phyloP scores from a whole-genome alignment of 2,888 invertebrate species.

The Lamellibrachia satsuma region DNA sequence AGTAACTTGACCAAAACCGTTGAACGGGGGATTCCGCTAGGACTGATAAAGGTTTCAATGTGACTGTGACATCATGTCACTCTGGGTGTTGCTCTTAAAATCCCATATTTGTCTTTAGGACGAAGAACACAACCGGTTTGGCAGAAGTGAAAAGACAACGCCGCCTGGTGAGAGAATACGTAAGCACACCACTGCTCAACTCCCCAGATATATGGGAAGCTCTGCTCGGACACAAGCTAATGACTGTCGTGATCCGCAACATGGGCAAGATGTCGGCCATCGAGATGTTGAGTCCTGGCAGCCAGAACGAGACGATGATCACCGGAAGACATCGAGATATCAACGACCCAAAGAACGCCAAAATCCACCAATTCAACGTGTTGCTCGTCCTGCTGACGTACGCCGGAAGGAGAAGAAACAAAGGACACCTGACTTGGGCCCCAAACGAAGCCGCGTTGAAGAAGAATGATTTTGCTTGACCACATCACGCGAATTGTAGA shows the following conservation, averaged over 20 bases:
- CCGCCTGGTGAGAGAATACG: slow-evolving; percentile 74
- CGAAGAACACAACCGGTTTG: background rate
- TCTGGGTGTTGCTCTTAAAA: no score
- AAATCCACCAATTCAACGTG: slow-evolving; percentile 63
- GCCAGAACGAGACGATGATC: slow-evolving; percentile 41
- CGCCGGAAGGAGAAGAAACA: slow-evolving; percentile 55
- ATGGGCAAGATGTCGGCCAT: slow-evolving; percentile 58
- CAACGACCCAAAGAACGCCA: slow-evolving; percentile 47
- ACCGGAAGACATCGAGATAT: slow-evolving; percentile 50
- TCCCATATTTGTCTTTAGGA: no score
- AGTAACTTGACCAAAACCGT: no score
- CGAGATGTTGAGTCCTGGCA: slow-evolving; percentile 45
- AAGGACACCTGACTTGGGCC: slow-evolving; percentile 59
- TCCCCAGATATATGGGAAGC: slow-evolving; percentile 71
- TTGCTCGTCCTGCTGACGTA: slow-evolving; percentile 60
- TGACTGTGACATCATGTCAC: no score
- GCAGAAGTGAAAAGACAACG: slow-evolving; percentile 54
- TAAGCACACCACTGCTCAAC: slow-evolving; percentile 76
- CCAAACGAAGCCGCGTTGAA: slow-evolving; percentile 45
- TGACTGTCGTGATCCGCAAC: slow-evolving; percentile 65
- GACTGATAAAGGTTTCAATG: no score
- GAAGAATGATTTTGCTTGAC: slow-evolving; percentile 54
- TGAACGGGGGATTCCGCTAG: no score
- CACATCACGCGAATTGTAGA: no score
- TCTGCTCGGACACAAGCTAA: slow-evolving; percentile 62